Conservation (phyloP, 1,140 invertebrate species). For the Galleria mellonella region DNA sequence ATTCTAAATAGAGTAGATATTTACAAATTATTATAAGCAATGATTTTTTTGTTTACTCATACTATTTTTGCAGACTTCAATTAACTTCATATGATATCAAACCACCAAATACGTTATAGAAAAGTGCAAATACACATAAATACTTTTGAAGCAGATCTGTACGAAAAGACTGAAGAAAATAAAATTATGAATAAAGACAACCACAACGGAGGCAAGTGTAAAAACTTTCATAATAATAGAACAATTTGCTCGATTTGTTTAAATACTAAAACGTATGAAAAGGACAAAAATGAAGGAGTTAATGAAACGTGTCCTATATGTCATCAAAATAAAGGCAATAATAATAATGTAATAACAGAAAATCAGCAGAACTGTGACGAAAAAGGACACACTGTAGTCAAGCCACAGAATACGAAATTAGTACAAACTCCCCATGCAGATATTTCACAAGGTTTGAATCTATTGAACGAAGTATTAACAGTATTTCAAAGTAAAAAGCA, state of each 20-base stretch:
- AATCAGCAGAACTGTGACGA: constrained; percentile 8
- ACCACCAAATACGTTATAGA: constrained; percentile 12
- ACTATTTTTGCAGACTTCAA: constrained; percentile 21
- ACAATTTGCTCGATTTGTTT: constrained; percentile 49
- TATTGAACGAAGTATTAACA: constrained; percentile 53
- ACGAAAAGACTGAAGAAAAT: constrained; percentile 7
- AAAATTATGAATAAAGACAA: constrained; percentile 20
- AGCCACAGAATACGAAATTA: constrained; percentile 16
- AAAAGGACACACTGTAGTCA: constrained; percentile 1
- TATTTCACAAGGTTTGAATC: constrained; percentile 32
- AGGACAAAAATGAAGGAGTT: neutral
- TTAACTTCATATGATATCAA: constrained; percentile 32
- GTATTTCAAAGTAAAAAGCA: constrained; percentile 53
- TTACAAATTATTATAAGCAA: too few species aligned
- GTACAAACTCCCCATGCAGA: constrained; percentile 38
- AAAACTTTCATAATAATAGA: constrained; percentile 17
- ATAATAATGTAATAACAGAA: constrained; percentile 5
- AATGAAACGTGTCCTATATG: constrained; percentile 36
- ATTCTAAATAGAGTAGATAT: too few species aligned
- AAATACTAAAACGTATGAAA: constrained; percentile 6
- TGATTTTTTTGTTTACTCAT: too few species aligned
- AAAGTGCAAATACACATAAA: constrained; percentile 39
- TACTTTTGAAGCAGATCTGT: constrained; percentile 16
- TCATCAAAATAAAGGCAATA: constrained; percentile 12
- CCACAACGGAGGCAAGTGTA: constrained; percentile 20